Evolutionary conservation across 2,113 vertebrate species (phyloP), one percentile per base, ranked within the genome.

Genomic region (Pogonocichla stellata): DNA sequence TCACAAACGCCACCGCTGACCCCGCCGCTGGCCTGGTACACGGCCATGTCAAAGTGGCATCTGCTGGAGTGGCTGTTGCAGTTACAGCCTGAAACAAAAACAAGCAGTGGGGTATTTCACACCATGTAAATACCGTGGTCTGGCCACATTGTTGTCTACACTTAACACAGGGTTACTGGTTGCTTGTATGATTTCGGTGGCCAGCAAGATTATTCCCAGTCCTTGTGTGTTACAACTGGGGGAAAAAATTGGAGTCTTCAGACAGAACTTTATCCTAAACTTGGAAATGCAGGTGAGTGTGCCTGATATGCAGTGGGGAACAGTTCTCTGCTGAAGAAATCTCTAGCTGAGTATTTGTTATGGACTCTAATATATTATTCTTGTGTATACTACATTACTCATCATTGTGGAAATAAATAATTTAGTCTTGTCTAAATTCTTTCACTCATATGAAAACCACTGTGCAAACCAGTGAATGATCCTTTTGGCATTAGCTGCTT

Each of bases 1-100:
- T 99, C 99, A 84, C 99, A 99, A 56, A 99, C 97, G 1, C 99
- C 98, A 1, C 99, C 98, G 1, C 98, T 99, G 73, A 92, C 67
- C 8, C 97, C 90, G 0, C 98, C 97, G 0, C 97, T 98, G 5
- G 92, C 96, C 48, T 95, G 84, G 48, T 98, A 99, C 17, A 74
- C 86, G 0, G 90, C 80, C 56, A 87, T 71, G 83, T 99, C 97
- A 47, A 99, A 99, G 96, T 98, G 98, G 84, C 99, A 99, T 3
- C 84, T 98, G 74, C 98, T 97, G 2, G 99, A 98, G 90, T 99
- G 99, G 34, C 98, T 90, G 1, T 99, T 98, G 89, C 99, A 99
- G 92, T 97, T 97, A 83, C 99, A 99, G 6, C 96, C 99, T 99
- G 88, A 64, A 95, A 93, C 10, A 80, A 72, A 88, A 72, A 53